Evolutionary conservation across 2,888 invertebrate species (phyloP).

Genomic region (Drosophila heteroneura): DNA sequence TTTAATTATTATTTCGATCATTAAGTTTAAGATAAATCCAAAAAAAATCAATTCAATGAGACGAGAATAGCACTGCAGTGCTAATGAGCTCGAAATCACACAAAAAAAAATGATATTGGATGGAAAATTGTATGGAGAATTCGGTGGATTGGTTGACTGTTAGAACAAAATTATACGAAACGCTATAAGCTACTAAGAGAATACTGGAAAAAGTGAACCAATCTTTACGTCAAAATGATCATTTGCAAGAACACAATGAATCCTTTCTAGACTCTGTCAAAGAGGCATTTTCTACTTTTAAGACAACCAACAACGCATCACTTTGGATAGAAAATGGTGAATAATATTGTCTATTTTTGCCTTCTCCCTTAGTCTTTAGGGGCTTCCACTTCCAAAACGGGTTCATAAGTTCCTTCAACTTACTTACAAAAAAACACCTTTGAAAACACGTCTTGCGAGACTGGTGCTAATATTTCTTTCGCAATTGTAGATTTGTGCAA

Average conservation of each 20-base stretch:
- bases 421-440: too few species aligned
- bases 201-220: neutral
- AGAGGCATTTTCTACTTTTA: too few species aligned
- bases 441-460: too few species aligned
- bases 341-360: too few species aligned
- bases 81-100: neutral
- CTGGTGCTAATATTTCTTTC: too few species aligned
- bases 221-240: neutral
- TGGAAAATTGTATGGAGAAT: neutral
- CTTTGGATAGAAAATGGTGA: too few species aligned
- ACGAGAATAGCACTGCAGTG: neutral
- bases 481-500: neutral
- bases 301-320: too few species aligned
- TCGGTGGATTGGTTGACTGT: neutral
- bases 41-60: neutral
- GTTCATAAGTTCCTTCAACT: too few species aligned
- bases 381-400: too few species aligned
- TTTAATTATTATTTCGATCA: neutral
- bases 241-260: neutral
- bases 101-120: neutral
- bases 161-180: neutral
- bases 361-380: too few species aligned
- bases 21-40: neutral
- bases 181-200: neutral
- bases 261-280: neutral